These are phyloP conservation scores for Pedetes capensis DNA, from an alignment of 2,113 vertebrate species.

Conservation along the genomic window DNA sequence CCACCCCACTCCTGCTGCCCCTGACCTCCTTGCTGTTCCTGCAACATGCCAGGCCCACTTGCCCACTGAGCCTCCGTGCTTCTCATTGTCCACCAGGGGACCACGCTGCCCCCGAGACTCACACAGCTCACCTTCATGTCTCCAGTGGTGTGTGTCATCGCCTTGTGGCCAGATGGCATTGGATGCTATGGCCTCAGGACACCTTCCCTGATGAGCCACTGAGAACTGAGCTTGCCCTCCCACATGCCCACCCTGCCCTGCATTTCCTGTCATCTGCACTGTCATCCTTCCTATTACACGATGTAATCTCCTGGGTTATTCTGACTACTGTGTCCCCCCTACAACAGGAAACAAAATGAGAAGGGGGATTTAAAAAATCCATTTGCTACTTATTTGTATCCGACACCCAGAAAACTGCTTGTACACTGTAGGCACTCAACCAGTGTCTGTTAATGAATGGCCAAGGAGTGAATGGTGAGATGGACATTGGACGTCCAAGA, in stretches of 20 bases:
- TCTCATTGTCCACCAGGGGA: neutral
- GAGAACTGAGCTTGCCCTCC: neutral
- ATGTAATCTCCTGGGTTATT: neutral
- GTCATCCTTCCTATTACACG: neutral
- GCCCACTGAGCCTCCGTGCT: neutral
- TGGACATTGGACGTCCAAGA: neutral
- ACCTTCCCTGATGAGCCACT: neutral
- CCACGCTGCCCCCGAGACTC: neutral
- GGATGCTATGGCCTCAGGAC: neutral
- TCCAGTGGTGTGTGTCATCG: neutral
- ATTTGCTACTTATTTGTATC: neutral
- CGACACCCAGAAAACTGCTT: neutral
- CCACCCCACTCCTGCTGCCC: neutral
- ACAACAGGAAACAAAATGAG: neutral
- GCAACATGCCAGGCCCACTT: neutral
- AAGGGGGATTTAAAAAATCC: neutral
- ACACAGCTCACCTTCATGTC: neutral
- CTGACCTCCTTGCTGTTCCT: neutral
- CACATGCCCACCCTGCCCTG: neutral
- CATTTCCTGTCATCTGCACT: rapidly evolving
- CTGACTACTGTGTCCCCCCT: neutral
- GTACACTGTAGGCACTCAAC: rapidly evolving
- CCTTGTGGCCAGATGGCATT: neutral
- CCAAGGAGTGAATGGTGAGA: neutral
- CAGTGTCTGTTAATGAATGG: neutral